Conservation (phyloP, 2,797 vertebrate species). For the Microtus obscurus region DNA sequence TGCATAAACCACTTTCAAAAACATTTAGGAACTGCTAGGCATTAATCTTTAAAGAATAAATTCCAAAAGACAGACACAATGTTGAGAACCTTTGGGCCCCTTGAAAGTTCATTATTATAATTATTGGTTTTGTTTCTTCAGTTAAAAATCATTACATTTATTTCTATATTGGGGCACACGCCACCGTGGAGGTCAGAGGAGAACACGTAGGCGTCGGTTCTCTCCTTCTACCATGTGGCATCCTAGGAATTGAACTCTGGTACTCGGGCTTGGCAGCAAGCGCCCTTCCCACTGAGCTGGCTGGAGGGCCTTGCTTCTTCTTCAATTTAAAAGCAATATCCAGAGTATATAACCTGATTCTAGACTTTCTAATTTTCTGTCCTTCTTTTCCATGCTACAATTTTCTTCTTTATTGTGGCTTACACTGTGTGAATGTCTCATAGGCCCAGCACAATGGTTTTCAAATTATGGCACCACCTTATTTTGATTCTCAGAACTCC, state of each 20-base stretch:
- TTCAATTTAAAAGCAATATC: conserved; percentile 14
- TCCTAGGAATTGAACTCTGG: neutral
- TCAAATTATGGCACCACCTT: neutral
- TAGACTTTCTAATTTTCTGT: neutral
- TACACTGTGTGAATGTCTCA: neutral
- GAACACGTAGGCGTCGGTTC: neutral
- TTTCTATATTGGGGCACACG: neutral
- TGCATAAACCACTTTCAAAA: conserved; percentile 47
- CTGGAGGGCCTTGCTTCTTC: neutral
- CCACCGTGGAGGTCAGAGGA: neutral
- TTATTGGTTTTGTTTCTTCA: neutral
- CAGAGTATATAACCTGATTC: neutral
- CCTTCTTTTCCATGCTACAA: neutral
- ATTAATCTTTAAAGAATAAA: neutral
- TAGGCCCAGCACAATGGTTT: neutral
- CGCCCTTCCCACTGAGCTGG: neutral
- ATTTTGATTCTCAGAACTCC: conserved; percentile 46
- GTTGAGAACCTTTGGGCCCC: neutral
- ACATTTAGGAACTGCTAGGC: neutral
- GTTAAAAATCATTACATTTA: neutral
- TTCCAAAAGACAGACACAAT: neutral
- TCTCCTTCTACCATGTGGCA: neutral
- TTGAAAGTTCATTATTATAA: neutral
- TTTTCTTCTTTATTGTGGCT: conserved; percentile 1
- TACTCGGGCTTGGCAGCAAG: neutral